These are phyloP conservation scores for Cephus pygmeus DNA, from an alignment of 2,888 invertebrate genomes.

Conservation along the genomic window DNA sequence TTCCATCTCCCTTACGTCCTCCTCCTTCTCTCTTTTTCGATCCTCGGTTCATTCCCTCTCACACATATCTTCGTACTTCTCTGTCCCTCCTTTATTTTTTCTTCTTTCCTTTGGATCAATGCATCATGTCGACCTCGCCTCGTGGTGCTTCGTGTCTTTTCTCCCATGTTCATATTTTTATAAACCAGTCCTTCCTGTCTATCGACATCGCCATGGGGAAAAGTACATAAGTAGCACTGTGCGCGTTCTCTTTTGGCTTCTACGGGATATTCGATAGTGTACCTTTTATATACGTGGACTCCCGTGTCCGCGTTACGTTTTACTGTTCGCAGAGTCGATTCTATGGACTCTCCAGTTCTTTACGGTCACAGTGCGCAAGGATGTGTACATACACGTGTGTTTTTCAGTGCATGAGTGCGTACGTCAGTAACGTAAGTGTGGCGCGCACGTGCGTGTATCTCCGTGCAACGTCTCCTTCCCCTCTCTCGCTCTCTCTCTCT, in stretches of 20 bases:
- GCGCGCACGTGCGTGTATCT: neutral
- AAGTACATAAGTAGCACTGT: neutral
- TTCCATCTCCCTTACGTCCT: conserved; percentile 6
- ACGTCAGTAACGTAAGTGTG: neutral
- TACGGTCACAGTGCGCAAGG: neutral
- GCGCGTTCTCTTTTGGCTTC: neutral
- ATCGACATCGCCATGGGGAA: neutral
- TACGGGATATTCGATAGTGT: neutral
- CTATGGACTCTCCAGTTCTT: neutral
- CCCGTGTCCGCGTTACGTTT: neutral
- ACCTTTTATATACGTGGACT: neutral
- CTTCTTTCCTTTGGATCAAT: conserved; percentile 29
- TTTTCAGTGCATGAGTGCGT: neutral
- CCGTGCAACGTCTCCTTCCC: neutral
- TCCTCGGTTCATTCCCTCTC: conserved; percentile 2
- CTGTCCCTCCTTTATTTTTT: neutral
- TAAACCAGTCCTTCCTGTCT: neutral
- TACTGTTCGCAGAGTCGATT: neutral
- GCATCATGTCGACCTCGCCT: conserved; percentile 29
- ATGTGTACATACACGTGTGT: neutral
- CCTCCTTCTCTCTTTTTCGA: neutral
- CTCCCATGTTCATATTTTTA: neutral
- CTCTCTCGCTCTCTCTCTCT: neutral
- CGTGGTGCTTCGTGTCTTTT: conserved; percentile 17
- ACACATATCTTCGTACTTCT: conserved; percentile 13